phyloP scores from a whole-genome alignment of 2,888 invertebrate genomes.

The Orchesellides sinensis region DNA sequence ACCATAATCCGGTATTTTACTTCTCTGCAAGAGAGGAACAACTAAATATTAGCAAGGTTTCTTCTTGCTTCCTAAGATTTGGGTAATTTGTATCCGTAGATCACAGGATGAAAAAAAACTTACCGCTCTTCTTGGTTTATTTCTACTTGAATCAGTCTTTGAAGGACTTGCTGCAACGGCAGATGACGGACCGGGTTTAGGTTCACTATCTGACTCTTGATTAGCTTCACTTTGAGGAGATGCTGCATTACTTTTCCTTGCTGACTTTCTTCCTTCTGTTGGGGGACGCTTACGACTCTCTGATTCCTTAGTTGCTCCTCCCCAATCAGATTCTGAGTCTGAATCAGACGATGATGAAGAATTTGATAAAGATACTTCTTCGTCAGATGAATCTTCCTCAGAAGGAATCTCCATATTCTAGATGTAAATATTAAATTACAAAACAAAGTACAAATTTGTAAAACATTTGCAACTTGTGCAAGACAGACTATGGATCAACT shows the following conservation, averaged over 20 bases:
- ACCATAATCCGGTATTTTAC: conserved; percentile 62
- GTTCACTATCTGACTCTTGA: conserved; percentile 70
- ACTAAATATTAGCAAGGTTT: no score
- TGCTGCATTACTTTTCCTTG: conserved; percentile 48
- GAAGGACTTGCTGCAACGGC: conserved; percentile 45
- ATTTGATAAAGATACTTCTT: conserved; percentile 37
- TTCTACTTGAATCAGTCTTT: conserved; percentile 64
- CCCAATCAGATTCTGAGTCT: conserved; percentile 74
- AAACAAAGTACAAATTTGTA: no score
- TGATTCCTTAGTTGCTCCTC: conserved; percentile 36
- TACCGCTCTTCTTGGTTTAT: conserved; percentile 65
- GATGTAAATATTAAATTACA: neutral
- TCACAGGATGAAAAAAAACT: no score
- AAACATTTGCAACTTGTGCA: neutral
- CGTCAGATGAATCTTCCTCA: conserved; percentile 62
- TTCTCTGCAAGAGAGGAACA: conserved; percentile 19
- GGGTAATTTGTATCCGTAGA: no score
- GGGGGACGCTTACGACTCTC: conserved; percentile 36
- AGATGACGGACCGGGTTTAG: conserved; percentile 72
- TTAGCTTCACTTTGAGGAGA: conserved; percentile 55
- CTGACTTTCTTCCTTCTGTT: conserved; percentile 56
- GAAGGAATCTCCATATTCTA: conserved; percentile 66
- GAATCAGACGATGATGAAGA: conserved; percentile 55
- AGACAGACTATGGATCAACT: neutral
- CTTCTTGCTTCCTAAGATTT: no score